Conservation (phyloP, 2,113 vertebrate genomes). For the Sorex fumeus region DNA sequence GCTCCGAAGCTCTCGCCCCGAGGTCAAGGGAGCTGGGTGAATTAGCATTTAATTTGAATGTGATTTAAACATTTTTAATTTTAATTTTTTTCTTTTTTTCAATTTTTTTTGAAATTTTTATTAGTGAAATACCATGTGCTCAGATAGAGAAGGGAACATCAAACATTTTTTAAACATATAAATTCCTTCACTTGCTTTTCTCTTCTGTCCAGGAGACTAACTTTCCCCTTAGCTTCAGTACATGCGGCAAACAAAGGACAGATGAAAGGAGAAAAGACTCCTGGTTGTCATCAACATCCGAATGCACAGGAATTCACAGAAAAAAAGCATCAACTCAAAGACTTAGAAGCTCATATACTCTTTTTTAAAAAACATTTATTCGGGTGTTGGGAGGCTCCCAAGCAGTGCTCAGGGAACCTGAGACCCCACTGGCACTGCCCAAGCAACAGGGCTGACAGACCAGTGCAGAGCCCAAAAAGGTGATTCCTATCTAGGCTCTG, state of each 20-base stretch:
- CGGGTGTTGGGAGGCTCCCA: not conserved
- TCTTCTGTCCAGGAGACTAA: not conserved
- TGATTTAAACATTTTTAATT: not conserved
- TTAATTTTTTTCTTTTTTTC: too few species aligned
- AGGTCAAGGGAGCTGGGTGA: not conserved
- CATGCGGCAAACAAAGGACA: not conserved
- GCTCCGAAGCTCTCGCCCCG: not conserved
- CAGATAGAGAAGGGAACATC: too few species aligned
- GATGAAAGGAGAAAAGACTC: not conserved
- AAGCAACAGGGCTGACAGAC: too few species aligned
- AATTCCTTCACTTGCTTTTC: constrained; percentile 12
- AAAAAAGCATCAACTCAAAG: not conserved
- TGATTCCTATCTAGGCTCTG: too few species aligned
- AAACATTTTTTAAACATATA: not conserved
- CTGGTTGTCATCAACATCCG: not conserved
- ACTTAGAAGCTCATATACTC: not conserved
- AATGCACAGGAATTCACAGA: not conserved
- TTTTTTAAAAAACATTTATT: not conserved
- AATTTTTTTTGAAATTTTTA: too few species aligned
- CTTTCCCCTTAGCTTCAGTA: not conserved
- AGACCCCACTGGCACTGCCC: too few species aligned
- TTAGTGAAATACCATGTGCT: too few species aligned
- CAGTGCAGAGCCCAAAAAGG: too few species aligned
- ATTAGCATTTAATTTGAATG: not conserved
- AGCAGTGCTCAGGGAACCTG: not conserved